Evolutionary conservation across 2,113 vertebrate species (phyloP), one percentile per base, ranked within the genome.

Genomic region (Microtus montanus): DNA sequence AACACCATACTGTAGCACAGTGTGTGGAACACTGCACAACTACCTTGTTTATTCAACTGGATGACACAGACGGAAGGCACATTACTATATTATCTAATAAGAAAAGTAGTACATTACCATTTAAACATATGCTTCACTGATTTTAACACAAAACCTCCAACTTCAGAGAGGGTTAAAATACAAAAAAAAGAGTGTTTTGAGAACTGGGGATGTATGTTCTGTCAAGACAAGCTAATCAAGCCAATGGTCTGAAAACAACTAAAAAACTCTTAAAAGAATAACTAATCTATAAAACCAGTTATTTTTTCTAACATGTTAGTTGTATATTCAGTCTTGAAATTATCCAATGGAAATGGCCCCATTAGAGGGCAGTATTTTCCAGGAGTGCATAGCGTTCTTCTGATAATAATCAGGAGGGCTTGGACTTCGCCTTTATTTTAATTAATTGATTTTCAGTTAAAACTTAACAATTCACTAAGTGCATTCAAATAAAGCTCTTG

Each of bases 1-100:
- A 97, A 97, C 7, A 94, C 5, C 64, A 85, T 17, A 80, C 90
- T 92, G 63, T 87, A 87, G 75, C 79, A 96, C 44, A 96, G 71
- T 24, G 17, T 91, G 54, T 73, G 58, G 79, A 89, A 95, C 58
- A 47, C 15, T 66, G 15, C 26, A 85, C 92, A 85, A 44, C 24
- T 38, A 94, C 7, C 24, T 80, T 1, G n/a, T 49, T 93, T 90
- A 94, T 0, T 93, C 30, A 96, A 19, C 63, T 63, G 52, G 63
- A 89, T 92, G 41, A 64, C 15, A 85, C 0, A 1, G 3, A 93
- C 1, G 8, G 10, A 63, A 84, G 68, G 58, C 33, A 12, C 24
- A 49, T 44, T 78, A 71, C 44, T 94, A 91, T 95, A 87, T 89
- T 90, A 95, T 2, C 4, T 85, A 79, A 11, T 73, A 74, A 74